Conservation (phyloP, 2,888 invertebrate species). For the Brachyptera risi region DNA sequence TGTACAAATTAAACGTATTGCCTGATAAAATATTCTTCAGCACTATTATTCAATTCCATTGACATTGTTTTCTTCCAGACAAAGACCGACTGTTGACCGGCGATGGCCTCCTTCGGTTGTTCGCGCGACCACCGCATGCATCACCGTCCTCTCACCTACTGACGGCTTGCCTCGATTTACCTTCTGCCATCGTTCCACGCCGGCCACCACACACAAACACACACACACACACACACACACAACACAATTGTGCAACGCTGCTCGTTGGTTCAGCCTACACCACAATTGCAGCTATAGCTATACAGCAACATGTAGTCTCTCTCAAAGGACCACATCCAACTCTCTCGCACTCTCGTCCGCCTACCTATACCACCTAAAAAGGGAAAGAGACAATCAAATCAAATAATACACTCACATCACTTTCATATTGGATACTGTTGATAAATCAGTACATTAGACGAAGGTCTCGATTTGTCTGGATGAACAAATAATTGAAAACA, state of each 20-base stretch:
- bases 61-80: not conserved
- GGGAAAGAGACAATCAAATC: conserved; percentile 18
- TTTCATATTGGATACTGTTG: conserved; percentile 3
- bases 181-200: not conserved
- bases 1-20: no score
- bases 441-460: not conserved
- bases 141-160: conserved; percentile 2
- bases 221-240: not conserved
- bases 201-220: no score
- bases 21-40: no score
- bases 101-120: not conserved
- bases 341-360: conserved; percentile 12
- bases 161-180: not conserved
- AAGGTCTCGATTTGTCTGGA: no score
- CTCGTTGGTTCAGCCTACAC: not conserved
- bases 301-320: not conserved
- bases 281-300: not conserved
- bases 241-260: conserved; percentile 1
- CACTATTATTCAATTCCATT: not conserved
- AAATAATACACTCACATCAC: conserved; percentile 6
- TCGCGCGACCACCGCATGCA: not conserved
- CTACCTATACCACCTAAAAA: conserved; percentile 11
- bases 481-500: no score
- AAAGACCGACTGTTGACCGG: not conserved
- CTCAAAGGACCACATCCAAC: not conserved